These are phyloP conservation scores for Dermatophagoides farinae DNA, from an alignment of 1,140 invertebrate genomes.

Conservation along the genomic window DNA sequence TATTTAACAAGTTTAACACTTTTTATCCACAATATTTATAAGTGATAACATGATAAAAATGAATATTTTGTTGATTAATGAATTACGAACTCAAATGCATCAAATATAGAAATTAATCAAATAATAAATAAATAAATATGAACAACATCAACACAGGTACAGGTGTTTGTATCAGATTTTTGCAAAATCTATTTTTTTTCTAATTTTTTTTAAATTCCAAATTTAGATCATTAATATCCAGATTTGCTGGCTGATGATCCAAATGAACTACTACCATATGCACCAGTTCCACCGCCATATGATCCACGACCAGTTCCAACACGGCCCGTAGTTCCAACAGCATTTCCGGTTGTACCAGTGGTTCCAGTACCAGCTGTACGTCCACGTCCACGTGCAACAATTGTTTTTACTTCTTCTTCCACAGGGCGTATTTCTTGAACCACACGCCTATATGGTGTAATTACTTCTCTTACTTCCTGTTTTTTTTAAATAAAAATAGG, in stretches of 20 bases:
- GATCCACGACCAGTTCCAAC: neutral
- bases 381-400: neutral
- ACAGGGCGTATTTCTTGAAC: constrained; percentile 7
- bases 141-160: neutral
- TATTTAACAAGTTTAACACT: too few relatives aligned
- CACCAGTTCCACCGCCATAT: neutral
- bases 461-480: neutral
- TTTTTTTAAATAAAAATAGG: too few relatives aligned
- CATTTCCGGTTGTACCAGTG: neutral
- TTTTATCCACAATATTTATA: too few relatives aligned
- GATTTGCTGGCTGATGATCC: neutral
- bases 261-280: constrained; percentile 1
- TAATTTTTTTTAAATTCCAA: neutral
- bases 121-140: constrained; percentile 4
- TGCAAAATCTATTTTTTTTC: neutral
- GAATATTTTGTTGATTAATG: too few relatives aligned
- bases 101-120: too few relatives aligned
- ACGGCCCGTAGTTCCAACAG: neutral
- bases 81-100: too few relatives aligned
- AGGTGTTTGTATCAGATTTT: neutral
- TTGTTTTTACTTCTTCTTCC: constrained; percentile 5
- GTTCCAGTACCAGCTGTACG: neutral
- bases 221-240: neutral
- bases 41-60: too few relatives aligned
- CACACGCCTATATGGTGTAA: constrained; percentile 4